Evolutionary conservation across 1,140 invertebrate species (phyloP).

Genomic region (Aphaenogaster floridana): DNA sequence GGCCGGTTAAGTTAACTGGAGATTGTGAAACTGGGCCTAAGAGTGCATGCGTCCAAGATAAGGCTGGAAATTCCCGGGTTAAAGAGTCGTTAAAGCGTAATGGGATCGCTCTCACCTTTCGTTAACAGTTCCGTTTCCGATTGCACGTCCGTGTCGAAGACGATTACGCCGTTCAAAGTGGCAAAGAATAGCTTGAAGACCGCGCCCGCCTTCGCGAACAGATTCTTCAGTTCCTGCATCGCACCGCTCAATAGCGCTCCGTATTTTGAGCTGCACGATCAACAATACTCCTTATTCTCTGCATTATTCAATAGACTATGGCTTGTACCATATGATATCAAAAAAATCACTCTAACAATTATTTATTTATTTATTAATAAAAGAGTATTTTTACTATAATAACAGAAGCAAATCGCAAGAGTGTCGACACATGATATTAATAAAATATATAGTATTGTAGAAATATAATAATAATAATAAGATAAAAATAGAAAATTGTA

Average conservation of each 20-base stretch:
- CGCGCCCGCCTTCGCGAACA: slow-evolving; percentile 79
- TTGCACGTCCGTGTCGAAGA: slow-evolving; percentile 71
- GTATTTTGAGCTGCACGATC: slow-evolving; percentile 76
- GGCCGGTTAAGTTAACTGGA: no score
- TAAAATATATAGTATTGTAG: neutral
- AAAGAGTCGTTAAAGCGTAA: slow-evolving; percentile 72
- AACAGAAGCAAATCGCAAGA: neutral
- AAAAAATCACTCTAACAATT: slow-evolving; percentile 12
- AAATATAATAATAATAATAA: slow-evolving; percentile 14
- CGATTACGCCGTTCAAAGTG: slow-evolving; percentile 75
- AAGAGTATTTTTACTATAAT: neutral
- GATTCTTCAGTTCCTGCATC: slow-evolving; percentile 74
- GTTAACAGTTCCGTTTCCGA: slow-evolving; percentile 78
- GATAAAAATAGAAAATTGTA: slow-evolving; percentile 5
- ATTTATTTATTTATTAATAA: neutral
- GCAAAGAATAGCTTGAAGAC: slow-evolving; percentile 78
- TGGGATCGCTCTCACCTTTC: slow-evolving; percentile 77
- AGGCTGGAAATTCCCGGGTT: slow-evolving; percentile 32
- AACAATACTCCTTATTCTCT: neutral
- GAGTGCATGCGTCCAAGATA: slow-evolving; percentile 4
- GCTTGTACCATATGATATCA: neutral
- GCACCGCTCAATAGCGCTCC: slow-evolving; percentile 69
- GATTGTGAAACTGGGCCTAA: no score
- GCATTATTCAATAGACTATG: neutral
- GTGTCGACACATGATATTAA: neutral